Evolutionary conservation across 1,140 invertebrate genomes (phyloP).

Genomic region (Eupristina koningsbergeri): DNA sequence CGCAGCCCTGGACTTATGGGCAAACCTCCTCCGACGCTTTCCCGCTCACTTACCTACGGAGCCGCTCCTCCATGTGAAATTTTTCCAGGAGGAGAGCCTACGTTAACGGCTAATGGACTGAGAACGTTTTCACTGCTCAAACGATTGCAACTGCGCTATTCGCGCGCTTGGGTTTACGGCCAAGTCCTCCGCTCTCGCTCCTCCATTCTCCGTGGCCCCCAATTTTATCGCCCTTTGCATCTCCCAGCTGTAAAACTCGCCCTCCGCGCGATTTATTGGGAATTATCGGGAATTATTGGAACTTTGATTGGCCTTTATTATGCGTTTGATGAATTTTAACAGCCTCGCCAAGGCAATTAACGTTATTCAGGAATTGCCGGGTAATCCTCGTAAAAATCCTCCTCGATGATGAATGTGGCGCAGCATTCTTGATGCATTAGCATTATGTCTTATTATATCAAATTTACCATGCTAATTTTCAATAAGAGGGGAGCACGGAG

Average conservation of each 20-base stretch:
- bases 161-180: too few relatives aligned
- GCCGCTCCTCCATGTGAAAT: constrained; percentile 1
- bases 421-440: constrained; percentile 5
- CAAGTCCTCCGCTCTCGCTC: too few relatives aligned
- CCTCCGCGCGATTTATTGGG: neutral
- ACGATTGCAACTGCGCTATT: neutral
- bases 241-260: neutral
- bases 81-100: neutral
- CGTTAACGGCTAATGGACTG: constrained; percentile 13
- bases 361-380: neutral
- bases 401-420: neutral
- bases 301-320: neutral
- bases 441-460: constrained; percentile 29
- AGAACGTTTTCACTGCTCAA: constrained; percentile 4
- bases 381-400: neutral
- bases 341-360: neutral
- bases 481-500: neutral
- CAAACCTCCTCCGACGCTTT: neutral
- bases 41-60: neutral
- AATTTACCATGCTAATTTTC: constrained; percentile 42
- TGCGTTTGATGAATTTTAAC: neutral
- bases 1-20: neutral
- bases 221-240: neutral
- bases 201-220: neutral
- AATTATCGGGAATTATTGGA: neutral